These are phyloP conservation scores for Bubo scandiacus DNA, from an alignment of 2,113 vertebrate genomes.

Conservation along the genomic window DNA sequence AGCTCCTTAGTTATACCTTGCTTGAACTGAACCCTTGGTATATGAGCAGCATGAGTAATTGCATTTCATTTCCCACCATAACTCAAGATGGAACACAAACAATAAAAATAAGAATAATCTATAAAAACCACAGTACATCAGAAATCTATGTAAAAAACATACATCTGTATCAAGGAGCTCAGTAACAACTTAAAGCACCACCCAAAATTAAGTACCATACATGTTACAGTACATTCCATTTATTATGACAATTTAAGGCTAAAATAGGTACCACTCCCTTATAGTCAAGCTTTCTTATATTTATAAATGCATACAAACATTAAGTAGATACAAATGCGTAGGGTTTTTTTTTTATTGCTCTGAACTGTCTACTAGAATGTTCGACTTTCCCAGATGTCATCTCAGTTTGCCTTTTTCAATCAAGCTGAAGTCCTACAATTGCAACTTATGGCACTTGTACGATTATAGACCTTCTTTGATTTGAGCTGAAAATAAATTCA, in stretches of 20 bases:
- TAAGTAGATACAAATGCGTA: conserved; percentile 21
- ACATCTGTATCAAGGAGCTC: conserved; percentile 4
- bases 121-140: conserved; percentile 52
- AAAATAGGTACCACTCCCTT: conserved; percentile 55
- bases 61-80: neutral
- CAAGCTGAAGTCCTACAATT: conserved; percentile 31
- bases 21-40: neutral
- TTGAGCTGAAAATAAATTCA: conserved; percentile 51
- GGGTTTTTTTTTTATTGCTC: conserved; percentile 58
- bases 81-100: neutral
- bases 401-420: conserved; percentile 40
- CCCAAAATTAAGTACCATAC: conserved; percentile 58
- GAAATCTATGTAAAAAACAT: conserved; percentile 44
- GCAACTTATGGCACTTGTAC: neutral
- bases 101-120: conserved; percentile 25
- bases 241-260: conserved; percentile 67
- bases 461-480: conserved; percentile 9
- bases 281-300: conserved; percentile 51
- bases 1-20: neutral
- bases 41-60: conserved; percentile 3
- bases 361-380: conserved; percentile 24
- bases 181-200: conserved; percentile 60
- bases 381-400: neutral
- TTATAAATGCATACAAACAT: conserved; percentile 62
- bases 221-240: conserved; percentile 66